Evolutionary conservation across 2,888 invertebrate genomes (phyloP).

Genomic region (Ectropis crepuscularia): DNA sequence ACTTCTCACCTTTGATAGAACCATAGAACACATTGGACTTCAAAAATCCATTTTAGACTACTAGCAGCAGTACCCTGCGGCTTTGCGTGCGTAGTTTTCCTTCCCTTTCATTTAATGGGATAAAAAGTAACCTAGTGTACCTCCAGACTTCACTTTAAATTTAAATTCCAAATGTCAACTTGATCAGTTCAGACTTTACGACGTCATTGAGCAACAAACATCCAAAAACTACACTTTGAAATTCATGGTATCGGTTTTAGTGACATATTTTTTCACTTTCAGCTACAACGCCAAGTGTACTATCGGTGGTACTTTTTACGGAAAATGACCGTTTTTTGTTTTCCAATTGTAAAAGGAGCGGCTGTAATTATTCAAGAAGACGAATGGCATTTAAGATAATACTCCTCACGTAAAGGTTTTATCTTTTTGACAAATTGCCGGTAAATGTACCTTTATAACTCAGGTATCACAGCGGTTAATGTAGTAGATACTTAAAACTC

Average conservation of each 20-base stretch:
- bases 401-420: constrained; percentile 75
- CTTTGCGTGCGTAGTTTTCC: too few relatives aligned
- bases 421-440: constrained; percentile 79
- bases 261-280: not conserved
- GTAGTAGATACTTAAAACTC: constrained; percentile 36
- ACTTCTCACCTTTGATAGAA: too few relatives aligned
- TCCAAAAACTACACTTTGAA: not conserved
- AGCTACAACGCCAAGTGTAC: not conserved
- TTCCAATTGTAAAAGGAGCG: constrained; percentile 51
- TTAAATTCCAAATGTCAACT: too few relatives aligned
- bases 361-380: constrained; percentile 78
- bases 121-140: not conserved
- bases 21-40: too few relatives aligned
- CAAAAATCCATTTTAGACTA: too few relatives aligned
- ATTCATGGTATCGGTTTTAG: not conserved
- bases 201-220: too few relatives aligned
- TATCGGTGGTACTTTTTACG: constrained; percentile 9
- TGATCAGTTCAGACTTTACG: too few relatives aligned
- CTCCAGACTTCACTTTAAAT: too few relatives aligned
- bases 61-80: too few relatives aligned
- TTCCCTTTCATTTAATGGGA: too few relatives aligned
- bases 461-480: constrained; percentile 61
- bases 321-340: constrained; percentile 51
- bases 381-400: constrained; percentile 75
- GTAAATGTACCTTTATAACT: constrained; percentile 59